Percentiles rank a stretch among this genome's conserved stretches.
phyloP scores from a whole-genome alignment of 2,797 vertebrate species.

The Prionace glauca region DNA sequence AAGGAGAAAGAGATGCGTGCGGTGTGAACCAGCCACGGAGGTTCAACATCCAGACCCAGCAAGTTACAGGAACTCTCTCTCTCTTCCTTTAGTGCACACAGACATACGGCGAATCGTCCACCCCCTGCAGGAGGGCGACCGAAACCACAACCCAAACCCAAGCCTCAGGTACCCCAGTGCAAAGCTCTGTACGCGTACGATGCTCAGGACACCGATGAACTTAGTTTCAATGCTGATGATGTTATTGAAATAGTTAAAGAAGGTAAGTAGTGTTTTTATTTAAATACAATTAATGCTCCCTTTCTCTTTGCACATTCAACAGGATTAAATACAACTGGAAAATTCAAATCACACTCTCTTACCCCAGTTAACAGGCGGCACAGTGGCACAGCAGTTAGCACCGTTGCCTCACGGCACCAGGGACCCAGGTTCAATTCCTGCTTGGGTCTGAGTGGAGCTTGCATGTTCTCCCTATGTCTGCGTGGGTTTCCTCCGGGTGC shows the following conservation, averaged over 20 bases:
- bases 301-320: not conserved
- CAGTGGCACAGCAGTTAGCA: too few species aligned
- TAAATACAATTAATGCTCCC: not conserved
- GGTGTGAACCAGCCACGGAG: not conserved
- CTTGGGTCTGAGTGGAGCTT: too few species aligned
- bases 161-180: slow-evolving; percentile 94
- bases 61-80: not conserved
- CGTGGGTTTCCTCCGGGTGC: too few species aligned
- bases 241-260: slow-evolving; percentile 89
- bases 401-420: too few species aligned
- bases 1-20: not conserved
- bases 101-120: slow-evolving; percentile 73
- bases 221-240: slow-evolving; percentile 94
- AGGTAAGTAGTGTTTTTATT: slow-evolving; percentile 58
- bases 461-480: too few species aligned
- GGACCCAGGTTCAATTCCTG: too few species aligned
- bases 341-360: not conserved
- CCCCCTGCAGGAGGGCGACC: slow-evolving; percentile 82
- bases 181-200: slow-evolving; percentile 92
- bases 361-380: not conserved
- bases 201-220: slow-evolving; percentile 95
- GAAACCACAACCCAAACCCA: slow-evolving; percentile 92
- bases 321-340: not conserved
- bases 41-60: not conserved
- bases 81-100: slow-evolving; percentile 62